phyloP scores from a whole-genome alignment of 2,797 vertebrate species.

The Hydrolagus colliei region DNA sequence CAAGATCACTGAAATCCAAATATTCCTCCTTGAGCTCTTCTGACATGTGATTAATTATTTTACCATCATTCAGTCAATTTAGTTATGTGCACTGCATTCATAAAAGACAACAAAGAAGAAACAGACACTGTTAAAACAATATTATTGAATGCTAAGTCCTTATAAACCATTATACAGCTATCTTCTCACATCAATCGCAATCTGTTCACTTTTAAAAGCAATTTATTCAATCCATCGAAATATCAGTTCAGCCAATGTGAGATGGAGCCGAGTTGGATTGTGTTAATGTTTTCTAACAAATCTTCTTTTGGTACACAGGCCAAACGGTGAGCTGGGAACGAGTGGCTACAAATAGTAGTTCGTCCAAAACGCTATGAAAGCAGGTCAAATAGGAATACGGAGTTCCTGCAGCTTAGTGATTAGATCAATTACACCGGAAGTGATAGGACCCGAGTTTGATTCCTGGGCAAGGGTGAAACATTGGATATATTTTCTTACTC shows the following conservation, averaged over 20 bases:
- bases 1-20: background rate
- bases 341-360: background rate
- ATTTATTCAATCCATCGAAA: slow-evolving; percentile 7
- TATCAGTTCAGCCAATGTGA: background rate
- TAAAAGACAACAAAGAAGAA: background rate
- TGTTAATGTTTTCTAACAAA: background rate
- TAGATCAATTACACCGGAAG: too few relatives aligned
- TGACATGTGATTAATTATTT: background rate
- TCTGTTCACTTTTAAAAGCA: background rate
- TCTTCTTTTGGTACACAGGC: background rate
- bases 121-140: background rate
- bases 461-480: too few relatives aligned
- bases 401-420: too few relatives aligned
- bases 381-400: too few relatives aligned
- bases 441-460: too few relatives aligned
- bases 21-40: background rate
- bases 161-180: background rate
- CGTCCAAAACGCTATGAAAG: too few relatives aligned
- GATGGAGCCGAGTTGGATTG: background rate
- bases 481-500: too few relatives aligned
- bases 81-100: background rate
- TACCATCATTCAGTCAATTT: background rate
- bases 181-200: background rate
- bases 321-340: too few relatives aligned
- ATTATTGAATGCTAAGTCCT: background rate